These are phyloP conservation scores for Micrastur ruficollis DNA, from an alignment of 2,797 vertebrate genomes.

Conservation along the genomic window DNA sequence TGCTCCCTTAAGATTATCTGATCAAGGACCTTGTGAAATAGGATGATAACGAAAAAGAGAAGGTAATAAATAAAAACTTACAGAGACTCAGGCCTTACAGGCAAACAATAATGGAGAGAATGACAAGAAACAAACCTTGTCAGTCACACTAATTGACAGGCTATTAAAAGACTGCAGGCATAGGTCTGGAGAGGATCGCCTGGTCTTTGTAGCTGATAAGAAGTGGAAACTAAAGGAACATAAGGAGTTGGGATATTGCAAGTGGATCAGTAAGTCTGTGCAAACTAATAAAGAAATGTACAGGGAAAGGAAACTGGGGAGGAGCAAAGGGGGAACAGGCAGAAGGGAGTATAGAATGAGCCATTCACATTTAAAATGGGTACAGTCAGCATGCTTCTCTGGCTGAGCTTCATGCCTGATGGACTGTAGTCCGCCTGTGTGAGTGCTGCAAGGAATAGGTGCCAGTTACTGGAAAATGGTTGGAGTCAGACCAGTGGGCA, in stretches of 20 bases:
- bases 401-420: neutral
- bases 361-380: rapidly evolving
- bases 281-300: neutral
- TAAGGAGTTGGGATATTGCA: neutral
- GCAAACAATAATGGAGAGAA: neutral
- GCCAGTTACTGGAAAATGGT: neutral
- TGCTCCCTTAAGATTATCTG: neutral
- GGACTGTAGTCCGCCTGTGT: neutral
- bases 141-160: neutral
- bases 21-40: neutral
- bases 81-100: neutral
- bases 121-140: neutral
- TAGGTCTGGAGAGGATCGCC: neutral
- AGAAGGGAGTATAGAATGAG: neutral
- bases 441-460: neutral
- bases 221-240: neutral
- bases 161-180: neutral
- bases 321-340: neutral
- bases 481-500: neutral
- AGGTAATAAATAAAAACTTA: neutral
- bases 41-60: neutral
- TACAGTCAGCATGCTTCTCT: neutral
- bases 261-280: neutral
- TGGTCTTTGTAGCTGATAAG: neutral
- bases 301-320: neutral